Evolutionary conservation across 2,888 invertebrate genomes (phyloP).

Genomic region (Coelinius sp.): DNA sequence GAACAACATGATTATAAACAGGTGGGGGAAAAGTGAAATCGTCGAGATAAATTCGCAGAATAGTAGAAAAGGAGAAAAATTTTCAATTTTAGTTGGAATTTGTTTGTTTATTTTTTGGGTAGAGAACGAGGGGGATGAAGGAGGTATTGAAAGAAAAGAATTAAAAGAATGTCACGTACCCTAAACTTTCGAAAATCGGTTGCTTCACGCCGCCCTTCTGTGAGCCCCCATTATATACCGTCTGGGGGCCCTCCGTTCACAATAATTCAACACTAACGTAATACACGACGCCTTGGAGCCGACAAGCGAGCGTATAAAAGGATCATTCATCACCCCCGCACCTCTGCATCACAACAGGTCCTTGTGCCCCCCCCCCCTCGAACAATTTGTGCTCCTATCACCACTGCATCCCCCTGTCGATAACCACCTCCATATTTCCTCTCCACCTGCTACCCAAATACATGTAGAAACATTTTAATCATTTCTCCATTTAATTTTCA

Average conservation of each 20-base stretch:
- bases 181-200: slow-evolving; percentile 23
- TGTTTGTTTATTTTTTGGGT: not conserved
- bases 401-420: slow-evolving; percentile 20
- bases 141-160: not conserved
- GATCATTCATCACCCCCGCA: slow-evolving; percentile 47
- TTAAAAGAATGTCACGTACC: slow-evolving; percentile 20
- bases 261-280: slow-evolving; percentile 63
- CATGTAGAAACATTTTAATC: not conserved
- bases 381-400: slow-evolving; percentile 33
- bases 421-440: not conserved
- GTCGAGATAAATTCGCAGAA: not conserved
- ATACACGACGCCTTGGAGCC: slow-evolving; percentile 24
- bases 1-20: no score
- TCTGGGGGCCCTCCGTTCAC: slow-evolving; percentile 53
- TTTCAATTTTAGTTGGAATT: not conserved
- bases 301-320: slow-evolving; percentile 37
- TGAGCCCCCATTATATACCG: slow-evolving; percentile 54
- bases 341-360: slow-evolving; percentile 21
- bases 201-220: slow-evolving; percentile 49
- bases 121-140: not conserved
- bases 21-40: not conserved
- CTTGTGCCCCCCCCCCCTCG: no score
- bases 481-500: not conserved
- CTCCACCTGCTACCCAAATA: slow-evolving; percentile 16
- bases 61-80: not conserved